Conservation (phyloP, 2,888 invertebrate genomes). For the Clunio marinus region DNA sequence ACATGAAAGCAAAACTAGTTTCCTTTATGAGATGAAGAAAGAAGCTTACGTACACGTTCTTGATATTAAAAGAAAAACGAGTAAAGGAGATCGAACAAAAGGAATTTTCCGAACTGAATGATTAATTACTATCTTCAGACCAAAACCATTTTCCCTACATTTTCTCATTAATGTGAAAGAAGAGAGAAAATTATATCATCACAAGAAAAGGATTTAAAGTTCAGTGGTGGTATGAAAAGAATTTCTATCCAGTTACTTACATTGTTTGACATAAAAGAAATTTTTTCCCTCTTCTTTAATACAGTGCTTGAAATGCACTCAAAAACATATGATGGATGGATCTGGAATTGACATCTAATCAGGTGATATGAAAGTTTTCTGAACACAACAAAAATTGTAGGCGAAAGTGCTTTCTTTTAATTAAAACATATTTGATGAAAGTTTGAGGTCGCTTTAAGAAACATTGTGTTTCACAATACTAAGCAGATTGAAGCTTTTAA, state of each 20-base stretch:
- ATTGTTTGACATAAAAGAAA: background rate
- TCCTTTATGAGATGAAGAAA: background rate
- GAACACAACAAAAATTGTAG: too few species aligned
- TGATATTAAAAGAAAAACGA: background rate
- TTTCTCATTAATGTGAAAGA: slow-evolving; percentile 7
- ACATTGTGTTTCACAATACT: too few species aligned
- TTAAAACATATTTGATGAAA: too few species aligned
- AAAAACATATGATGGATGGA: too few species aligned
- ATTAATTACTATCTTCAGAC: slow-evolving; percentile 12
- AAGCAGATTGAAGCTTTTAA: too few species aligned
- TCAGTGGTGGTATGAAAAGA: background rate
- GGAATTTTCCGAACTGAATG: slow-evolving; percentile 13
- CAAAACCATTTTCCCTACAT: background rate
- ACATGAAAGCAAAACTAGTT: background rate
- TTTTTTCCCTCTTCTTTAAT: too few species aligned
- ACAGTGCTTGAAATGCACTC: too few species aligned
- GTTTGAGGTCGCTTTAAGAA: too few species aligned
- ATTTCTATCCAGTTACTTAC: background rate
- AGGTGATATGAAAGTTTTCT: too few species aligned
- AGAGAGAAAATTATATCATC: background rate
- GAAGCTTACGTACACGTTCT: background rate
- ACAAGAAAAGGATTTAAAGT: background rate
- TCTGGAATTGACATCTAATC: too few species aligned
- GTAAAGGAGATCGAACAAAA: background rate
- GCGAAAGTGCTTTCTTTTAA: too few species aligned